These are phyloP conservation scores for Bombylius discolor DNA, from an alignment of 2,888 invertebrate genomes.

Conservation along the genomic window DNA sequence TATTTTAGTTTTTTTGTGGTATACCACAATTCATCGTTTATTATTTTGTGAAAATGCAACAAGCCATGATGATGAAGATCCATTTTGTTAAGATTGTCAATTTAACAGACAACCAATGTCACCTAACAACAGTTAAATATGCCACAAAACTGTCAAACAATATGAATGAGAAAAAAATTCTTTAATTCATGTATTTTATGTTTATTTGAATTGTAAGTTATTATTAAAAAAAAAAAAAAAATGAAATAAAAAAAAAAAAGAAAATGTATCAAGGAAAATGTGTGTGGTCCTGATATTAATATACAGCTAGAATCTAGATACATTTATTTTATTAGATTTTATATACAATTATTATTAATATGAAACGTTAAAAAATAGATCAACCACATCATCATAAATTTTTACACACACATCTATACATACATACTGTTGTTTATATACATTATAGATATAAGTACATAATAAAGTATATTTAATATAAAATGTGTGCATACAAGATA, in stretches of 20 bases:
- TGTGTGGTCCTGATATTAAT: slow-evolving; percentile 8
- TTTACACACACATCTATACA: background rate
- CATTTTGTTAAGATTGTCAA: slow-evolving; percentile 13
- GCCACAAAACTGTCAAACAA: slow-evolving; percentile 14
- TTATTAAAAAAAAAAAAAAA: too few relatives aligned
- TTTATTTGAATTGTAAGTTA: too few relatives aligned
- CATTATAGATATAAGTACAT: too few relatives aligned
- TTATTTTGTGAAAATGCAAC: slow-evolving; percentile 1
- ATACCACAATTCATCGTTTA: background rate
- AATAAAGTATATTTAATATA: too few relatives aligned
- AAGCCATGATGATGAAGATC: slow-evolving; percentile 7
- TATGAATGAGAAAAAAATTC: slow-evolving; percentile 10
- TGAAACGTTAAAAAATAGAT: background rate
- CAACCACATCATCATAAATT: slow-evolving; percentile 3
- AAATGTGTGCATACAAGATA: too few relatives aligned
- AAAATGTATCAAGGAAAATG: background rate
- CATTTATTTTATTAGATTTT: background rate
- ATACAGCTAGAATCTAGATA: background rate
- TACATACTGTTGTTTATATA: too few relatives aligned
- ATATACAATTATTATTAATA: background rate
- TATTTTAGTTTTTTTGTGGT: too few relatives aligned
- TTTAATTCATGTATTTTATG: too few relatives aligned
- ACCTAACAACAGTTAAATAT: slow-evolving; percentile 12
- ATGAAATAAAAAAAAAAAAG: too few relatives aligned
- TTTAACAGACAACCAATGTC: slow-evolving; percentile 10